Evolutionary conservation across 2,888 invertebrate genomes (phyloP).

Genomic region (Epinotia bilunana): DNA sequence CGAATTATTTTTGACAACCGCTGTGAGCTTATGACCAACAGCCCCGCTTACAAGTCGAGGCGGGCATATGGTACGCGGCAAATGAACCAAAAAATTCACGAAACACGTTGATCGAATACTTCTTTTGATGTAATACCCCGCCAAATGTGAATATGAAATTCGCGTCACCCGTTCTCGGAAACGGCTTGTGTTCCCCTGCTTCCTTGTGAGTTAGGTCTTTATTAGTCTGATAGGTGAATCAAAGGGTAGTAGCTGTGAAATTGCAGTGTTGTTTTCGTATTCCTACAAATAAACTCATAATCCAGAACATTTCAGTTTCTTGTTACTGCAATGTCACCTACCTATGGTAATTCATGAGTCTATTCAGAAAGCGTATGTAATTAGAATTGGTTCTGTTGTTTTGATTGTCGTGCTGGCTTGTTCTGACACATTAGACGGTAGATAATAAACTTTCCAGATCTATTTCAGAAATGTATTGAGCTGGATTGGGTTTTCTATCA

Average conservation of each 20-base stretch:
- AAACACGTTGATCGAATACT: constrained; percentile 70
- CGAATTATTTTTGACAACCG: neutral
- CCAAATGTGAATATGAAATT: constrained; percentile 70
- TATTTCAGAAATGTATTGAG: too few relatives aligned
- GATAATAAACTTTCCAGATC: too few relatives aligned
- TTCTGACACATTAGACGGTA: too few relatives aligned
- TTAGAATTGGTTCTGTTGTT: too few relatives aligned
- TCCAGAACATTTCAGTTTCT: neutral
- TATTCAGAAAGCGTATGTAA: too few relatives aligned
- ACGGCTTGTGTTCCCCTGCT: neutral
- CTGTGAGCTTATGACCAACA: constrained; percentile 29
- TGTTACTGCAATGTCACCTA: neutral
- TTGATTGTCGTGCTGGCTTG: too few relatives aligned
- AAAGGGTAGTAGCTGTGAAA: constrained; percentile 7
- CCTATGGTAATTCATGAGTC: too few relatives aligned
- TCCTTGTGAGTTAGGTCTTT: constrained; percentile 1
- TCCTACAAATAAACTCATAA: neutral
- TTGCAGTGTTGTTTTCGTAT: neutral
- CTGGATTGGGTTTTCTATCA: too few relatives aligned
- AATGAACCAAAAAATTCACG: constrained; percentile 75
- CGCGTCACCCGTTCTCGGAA: constrained; percentile 7
- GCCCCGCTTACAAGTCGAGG: constrained; percentile 50
- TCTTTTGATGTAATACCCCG: constrained; percentile 67
- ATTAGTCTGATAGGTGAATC: neutral
- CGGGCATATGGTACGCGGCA: constrained; percentile 68